Conservation (phyloP, 2,113 vertebrate genomes). For the Lepus timidus region DNA sequence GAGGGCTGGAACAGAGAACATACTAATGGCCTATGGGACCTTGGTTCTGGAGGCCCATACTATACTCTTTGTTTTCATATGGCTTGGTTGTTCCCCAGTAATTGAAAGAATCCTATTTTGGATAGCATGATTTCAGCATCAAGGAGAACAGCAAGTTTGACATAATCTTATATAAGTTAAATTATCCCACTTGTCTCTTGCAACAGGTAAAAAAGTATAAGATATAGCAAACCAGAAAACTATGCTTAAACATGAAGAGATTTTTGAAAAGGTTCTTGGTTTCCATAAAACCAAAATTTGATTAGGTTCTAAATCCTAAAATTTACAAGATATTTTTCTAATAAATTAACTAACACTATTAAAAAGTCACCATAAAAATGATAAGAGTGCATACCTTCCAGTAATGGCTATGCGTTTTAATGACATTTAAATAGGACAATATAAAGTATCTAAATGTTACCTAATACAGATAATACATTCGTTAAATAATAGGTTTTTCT, state of each 20-base stretch:
- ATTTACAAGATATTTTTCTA: conserved; percentile 13
- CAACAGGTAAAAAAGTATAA: conserved; percentile 19
- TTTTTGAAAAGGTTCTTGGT: conserved; percentile 37
- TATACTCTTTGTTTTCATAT: background rate
- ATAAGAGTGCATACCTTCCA: conserved; percentile 25
- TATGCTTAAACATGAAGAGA: conserved; percentile 16
- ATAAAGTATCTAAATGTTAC: background rate
- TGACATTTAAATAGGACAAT: conserved; percentile 20
- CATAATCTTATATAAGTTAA: conserved; percentile 16
- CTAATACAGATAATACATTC: background rate
- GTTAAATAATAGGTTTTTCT: conserved; percentile 47
- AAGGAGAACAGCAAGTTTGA: background rate
- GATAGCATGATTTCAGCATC: background rate
- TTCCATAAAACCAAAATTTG: conserved; percentile 54
- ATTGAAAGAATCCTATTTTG: conserved; percentile 2
- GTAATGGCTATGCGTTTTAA: conserved; percentile 46
- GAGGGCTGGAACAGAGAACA: background rate
- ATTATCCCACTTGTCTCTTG: conserved; percentile 12
- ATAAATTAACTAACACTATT: conserved; percentile 49
- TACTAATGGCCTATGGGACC: background rate
- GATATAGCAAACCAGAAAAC: background rate
- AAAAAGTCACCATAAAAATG: conserved; percentile 53
- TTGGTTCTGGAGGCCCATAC: background rate
- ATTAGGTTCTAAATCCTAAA: conserved; percentile 51
- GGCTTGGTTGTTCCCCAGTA: conserved; percentile 4